Evolutionary conservation across 2,113 vertebrate species (phyloP), one percentile per base, ranked within the genome.

Genomic region (Jaculus jaculus): DNA sequence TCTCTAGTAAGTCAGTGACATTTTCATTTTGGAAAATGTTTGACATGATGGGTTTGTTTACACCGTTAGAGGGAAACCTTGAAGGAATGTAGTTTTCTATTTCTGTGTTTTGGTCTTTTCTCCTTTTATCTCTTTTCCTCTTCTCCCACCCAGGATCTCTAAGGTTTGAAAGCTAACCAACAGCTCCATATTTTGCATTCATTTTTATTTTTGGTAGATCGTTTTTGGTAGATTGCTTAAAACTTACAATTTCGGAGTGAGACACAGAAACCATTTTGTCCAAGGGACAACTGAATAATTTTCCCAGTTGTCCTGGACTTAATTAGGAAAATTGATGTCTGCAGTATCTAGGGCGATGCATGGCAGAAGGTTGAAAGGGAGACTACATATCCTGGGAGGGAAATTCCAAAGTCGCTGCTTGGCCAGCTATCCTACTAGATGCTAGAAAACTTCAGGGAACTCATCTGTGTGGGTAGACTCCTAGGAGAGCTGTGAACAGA

Each of bases 311-410:
- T 87, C 92, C 90, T 96, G 92, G 84, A 96, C 97, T 95, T 96
- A 94, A 96, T 95, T 90, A 94, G 95, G 96, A 96, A 96, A 96
- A 94, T 61, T 68, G 92, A 74, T 83, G 92, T 96, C 93, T 97
- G 95, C 93, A 85, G 86, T 84, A 95, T 61, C 32, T 47, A 82
- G 96, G 92, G 69, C 42, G 82, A 86, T 86, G 78, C 96, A 92
- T 93, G 89, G 82, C 94, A 96, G 73, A 84, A 80, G 84, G 77
- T 90, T 91, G 80, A 77, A 80, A 90, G 17, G 15, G 65, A 88
- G 89, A 84, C 93, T 93, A 92, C 32, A 30, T 83, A 87, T 96
- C 93, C 91, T 90, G 82, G 93, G 90, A 87, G 89, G 96, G 91
- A 54, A 72, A 21, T 42, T 66, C 42, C 7, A 18, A 34, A 91